Base-by-base conservation (phyloP, 2,888 invertebrate genomes). In the Chrysomela aeneicollis region DNA sequence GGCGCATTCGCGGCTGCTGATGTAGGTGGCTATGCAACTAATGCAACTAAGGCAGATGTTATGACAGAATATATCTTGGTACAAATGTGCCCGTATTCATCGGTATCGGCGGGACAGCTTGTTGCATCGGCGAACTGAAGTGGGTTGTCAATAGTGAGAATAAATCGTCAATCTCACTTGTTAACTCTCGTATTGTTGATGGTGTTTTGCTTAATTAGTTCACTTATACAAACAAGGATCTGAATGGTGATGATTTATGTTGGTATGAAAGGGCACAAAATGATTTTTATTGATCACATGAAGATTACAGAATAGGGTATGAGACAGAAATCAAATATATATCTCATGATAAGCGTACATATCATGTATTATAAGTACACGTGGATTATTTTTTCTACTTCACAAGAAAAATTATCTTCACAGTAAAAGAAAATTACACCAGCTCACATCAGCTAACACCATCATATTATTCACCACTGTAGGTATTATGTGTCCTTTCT, bases 11-110 rank as follows among this genome's bases (percentile, higher is more conserved):
- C 37, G 42, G 9, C 17, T 30, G 30, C 22, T 46, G 30, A 46
- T 22, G 57, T 57, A 57, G 57, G 57, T 57, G 57, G 57, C 46
- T 17, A 46, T 57, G 46, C 46, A 42, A 42, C 42, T 42, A 35
- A 35, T 35, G 35, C 42, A 55, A 55, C 55, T 42, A 57, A 46
- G 42, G 46, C 57, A 57, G 47, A 57, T 57, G 57, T 57, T 57
- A 57, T 57, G 57, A 55, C 42, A 42, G 42, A 57, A 57, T 42
- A 42, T 55, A 37, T 55, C 42, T 22, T n/a, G 37, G 15, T 22
- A 21, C 46, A 57, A 46, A 57, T 57, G 57, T 46, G 46, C 46
- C 46, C 57, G 47, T 46, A 57, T 55, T 42, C 55, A 55, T 55
- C 54, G 37, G 37, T 32, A 37, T 54, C 30, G 30, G 32, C 54